Evolutionary conservation across 2,113 vertebrate species (phyloP).

Genomic region (Columba janthina): DNA sequence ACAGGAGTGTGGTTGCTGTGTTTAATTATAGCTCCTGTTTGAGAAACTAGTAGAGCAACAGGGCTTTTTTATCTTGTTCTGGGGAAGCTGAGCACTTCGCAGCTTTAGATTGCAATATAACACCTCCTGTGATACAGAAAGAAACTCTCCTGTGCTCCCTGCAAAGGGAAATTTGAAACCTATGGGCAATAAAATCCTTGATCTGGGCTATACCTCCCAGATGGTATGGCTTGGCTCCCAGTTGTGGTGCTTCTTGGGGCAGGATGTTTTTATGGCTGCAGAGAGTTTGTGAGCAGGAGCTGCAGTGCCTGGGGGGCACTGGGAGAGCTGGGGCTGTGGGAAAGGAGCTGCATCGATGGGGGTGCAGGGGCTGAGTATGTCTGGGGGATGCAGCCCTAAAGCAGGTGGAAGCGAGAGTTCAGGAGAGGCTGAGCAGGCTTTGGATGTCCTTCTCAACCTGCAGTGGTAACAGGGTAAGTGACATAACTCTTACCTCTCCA

Average conservation of each 20-base stretch:
- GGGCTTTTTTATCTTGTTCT: background rate
- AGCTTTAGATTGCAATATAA: background rate
- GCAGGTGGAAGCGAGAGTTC: background rate
- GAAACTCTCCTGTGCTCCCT: background rate
- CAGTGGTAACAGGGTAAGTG: background rate
- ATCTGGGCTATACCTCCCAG: background rate
- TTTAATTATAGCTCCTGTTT: slow-evolving; percentile 34
- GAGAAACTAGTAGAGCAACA: background rate
- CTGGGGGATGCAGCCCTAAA: background rate
- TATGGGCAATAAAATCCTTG: background rate
- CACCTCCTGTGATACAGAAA: background rate
- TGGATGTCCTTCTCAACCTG: background rate
- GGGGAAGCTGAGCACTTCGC: background rate
- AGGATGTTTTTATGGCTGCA: background rate
- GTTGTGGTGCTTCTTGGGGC: background rate
- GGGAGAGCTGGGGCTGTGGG: background rate
- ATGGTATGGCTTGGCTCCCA: background rate
- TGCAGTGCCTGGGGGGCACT: fast-evolving
- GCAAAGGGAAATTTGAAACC: background rate
- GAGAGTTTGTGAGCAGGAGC: background rate
- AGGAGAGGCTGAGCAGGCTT: background rate
- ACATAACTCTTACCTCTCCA: background rate
- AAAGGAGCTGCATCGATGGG: background rate
- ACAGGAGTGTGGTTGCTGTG: background rate
- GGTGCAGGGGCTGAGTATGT: background rate